A percentile compares a stretch with the other conserved stretches of the same genome.
phyloP scores from a whole-genome alignment of 2,888 invertebrate genomes.

The Apocheima hispidaria region DNA sequence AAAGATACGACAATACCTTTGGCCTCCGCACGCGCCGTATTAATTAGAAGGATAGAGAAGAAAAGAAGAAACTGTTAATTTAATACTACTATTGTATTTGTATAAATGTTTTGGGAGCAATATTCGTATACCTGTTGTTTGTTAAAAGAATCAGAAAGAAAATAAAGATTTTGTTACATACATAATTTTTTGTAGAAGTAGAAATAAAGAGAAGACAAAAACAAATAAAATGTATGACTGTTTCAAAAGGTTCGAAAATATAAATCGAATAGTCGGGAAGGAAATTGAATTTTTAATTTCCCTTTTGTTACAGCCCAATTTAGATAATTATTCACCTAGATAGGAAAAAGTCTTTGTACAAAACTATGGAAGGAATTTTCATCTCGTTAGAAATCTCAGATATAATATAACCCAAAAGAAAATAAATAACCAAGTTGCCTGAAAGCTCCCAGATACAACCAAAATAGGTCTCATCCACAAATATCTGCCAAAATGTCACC shows the following conservation, averaged over 20 bases:
- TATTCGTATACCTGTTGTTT: too few relatives aligned
- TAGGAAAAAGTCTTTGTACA: too few relatives aligned
- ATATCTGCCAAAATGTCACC: conserved; percentile 76
- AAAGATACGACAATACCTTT: conserved; percentile 54
- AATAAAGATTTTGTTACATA: background rate
- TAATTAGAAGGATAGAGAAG: background rate
- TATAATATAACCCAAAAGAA: background rate
- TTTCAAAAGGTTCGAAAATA: background rate
- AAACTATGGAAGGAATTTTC: too few relatives aligned
- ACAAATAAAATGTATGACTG: too few relatives aligned
- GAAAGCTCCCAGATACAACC: conserved; percentile 27
- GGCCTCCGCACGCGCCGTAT: conserved; percentile 4
- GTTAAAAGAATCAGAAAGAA: too few relatives aligned
- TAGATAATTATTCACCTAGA: background rate
- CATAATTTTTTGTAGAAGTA: too few relatives aligned
- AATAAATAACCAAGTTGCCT: background rate
- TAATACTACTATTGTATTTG: too few relatives aligned
- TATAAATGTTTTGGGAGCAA: too few relatives aligned
- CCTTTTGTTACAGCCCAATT: background rate
- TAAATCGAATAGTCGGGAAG: background rate
- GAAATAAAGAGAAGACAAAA: too few relatives aligned
- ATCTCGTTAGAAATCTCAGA: too few relatives aligned
- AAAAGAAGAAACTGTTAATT: too few relatives aligned
- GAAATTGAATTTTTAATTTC: background rate
- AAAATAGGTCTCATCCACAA: conserved; percentile 43